A percentile compares a stretch with the other conserved stretches of the same genome.
Conservation (phyloP, 2,113 vertebrate genomes). For the Andinoacara biseriatus region DNA sequence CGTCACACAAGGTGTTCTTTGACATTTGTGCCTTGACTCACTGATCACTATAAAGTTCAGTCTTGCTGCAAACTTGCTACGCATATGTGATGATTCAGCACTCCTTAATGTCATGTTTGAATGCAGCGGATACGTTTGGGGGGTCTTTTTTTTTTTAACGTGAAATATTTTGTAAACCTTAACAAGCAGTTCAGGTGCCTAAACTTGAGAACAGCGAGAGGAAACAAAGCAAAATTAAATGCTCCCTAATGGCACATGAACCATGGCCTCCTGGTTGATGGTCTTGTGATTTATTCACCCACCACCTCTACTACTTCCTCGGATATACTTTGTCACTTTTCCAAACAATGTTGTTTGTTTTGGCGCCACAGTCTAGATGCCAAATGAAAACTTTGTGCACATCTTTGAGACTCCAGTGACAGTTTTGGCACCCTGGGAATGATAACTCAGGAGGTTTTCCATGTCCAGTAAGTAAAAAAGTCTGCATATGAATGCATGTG, state of each 20-base stretch:
- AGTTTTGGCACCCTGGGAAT: not conserved
- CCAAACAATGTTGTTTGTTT: not conserved
- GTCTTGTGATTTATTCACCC: not conserved
- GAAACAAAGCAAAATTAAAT: not conserved
- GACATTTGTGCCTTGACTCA: not conserved
- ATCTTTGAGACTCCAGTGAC: not conserved
- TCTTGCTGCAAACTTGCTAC: not conserved
- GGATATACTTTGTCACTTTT: not conserved
- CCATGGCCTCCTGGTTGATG: not conserved
- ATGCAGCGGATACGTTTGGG: not conserved
- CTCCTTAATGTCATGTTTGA: not conserved
- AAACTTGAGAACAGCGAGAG: not conserved
- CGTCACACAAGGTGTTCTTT: constrained; percentile 14
- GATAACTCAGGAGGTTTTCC: not conserved
- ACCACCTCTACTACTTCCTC: not conserved
- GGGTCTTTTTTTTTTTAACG: not conserved
- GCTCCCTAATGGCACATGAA: not conserved
- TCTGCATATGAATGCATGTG: not conserved
- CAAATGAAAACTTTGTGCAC: not conserved
- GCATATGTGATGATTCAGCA: not conserved
- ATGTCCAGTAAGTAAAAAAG: not conserved
- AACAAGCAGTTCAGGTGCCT: not conserved
- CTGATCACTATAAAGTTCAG: not conserved
- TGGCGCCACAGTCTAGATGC: not conserved
- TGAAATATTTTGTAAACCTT: not conserved